Conservation (phyloP, 2,888 invertebrate genomes). For the Rhopalosiphum nymphaeae region DNA sequence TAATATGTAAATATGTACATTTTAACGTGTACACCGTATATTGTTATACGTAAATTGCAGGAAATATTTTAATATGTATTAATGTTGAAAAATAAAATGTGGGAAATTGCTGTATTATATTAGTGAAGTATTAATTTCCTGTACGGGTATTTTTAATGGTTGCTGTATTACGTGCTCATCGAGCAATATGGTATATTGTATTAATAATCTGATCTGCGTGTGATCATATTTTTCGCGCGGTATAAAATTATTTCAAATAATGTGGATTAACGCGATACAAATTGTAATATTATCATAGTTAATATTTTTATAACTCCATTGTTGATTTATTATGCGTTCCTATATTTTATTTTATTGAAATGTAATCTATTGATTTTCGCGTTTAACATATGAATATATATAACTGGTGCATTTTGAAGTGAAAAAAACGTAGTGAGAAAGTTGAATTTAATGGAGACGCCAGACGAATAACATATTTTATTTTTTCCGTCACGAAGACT, state of each 20-base stretch:
- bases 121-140: not conserved
- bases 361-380: not conserved
- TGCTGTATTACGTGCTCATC: not conserved
- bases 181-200: not conserved
- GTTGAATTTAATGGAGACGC: not conserved
- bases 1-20: not conserved
- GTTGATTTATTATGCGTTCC: not conserved
- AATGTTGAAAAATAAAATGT: not conserved
- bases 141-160: constrained; percentile 16
- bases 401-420: not conserved
- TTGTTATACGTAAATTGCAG: not conserved
- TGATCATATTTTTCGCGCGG: not conserved
- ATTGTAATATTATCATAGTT: not conserved
- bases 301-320: not conserved
- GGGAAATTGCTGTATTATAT: not conserved
- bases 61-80: not conserved
- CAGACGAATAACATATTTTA: not conserved
- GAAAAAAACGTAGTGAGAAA: not conserved
- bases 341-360: not conserved
- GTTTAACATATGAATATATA: not conserved
- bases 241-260: not conserved
- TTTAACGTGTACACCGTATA: not conserved
- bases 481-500: not conserved
- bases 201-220: not conserved
- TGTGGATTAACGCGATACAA: not conserved